Conservation (phyloP, 2,888 invertebrate genomes). For the Hymenopus coronatus region DNA sequence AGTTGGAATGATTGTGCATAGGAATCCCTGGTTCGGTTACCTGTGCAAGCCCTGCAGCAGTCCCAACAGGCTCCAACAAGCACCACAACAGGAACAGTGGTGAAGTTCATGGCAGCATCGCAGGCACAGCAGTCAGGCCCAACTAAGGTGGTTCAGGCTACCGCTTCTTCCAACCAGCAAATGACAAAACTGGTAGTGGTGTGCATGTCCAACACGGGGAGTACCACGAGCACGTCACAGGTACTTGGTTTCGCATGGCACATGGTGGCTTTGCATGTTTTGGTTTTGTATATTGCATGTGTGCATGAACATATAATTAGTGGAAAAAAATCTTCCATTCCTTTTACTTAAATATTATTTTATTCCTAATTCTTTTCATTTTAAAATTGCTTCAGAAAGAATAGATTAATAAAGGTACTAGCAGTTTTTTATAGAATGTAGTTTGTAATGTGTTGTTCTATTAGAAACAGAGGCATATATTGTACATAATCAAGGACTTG, state of each 20-base stretch:
- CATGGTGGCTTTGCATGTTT: neutral
- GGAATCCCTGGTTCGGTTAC: slow-evolving; percentile 5
- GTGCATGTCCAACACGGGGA: slow-evolving; percentile 46
- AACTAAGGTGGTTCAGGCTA: slow-evolving; percentile 24
- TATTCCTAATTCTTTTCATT: neutral
- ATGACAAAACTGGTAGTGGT: slow-evolving; percentile 53
- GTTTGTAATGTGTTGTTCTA: too few species aligned
- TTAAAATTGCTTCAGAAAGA: too few species aligned
- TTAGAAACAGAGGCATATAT: too few species aligned
- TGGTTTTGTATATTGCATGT: neutral
- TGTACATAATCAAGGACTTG: too few species aligned
- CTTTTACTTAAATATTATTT: neutral
- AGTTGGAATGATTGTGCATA: neutral
- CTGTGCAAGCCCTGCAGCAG: slow-evolving; percentile 1
- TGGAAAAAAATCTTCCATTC: too few species aligned
- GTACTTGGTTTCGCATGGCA: neutral
- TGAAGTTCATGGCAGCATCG: slow-evolving; percentile 47
- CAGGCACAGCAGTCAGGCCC: slow-evolving; percentile 36
- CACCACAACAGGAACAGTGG: slow-evolving; percentile 40
- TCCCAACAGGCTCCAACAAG: neutral
- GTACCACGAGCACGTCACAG: slow-evolving; percentile 37
- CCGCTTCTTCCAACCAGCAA: slow-evolving; percentile 15
- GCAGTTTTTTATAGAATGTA: too few species aligned
- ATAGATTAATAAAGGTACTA: too few species aligned
- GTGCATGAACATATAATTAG: neutral